Evolutionary conservation across 2,888 invertebrate species (phyloP).

Genomic region (Polyploca ridens): DNA sequence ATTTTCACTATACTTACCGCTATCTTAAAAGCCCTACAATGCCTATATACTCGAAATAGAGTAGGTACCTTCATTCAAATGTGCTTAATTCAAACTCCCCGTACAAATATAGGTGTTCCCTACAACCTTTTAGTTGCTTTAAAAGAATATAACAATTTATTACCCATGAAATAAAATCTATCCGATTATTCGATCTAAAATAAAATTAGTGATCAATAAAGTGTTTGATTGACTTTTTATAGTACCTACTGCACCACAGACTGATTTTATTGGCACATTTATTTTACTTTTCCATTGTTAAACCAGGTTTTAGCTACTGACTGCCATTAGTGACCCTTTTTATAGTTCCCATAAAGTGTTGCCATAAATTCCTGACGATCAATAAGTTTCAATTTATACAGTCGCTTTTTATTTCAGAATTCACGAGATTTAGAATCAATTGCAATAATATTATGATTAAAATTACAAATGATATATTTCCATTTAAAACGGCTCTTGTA

Average conservation of each 20-base stretch:
- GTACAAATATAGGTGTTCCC: background rate
- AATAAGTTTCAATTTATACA: conserved; percentile 20
- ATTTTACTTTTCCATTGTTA: conserved; percentile 35
- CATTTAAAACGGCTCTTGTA: too few species aligned
- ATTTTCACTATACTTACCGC: too few species aligned
- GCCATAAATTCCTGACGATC: conserved; percentile 37
- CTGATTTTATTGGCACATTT: conserved; percentile 29
- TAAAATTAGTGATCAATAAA: conserved; percentile 6
- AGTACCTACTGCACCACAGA: conserved; percentile 15
- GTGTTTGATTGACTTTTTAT: conserved; percentile 8
- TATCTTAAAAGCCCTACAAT: too few species aligned
- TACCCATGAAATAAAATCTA: background rate
- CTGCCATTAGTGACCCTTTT: conserved; percentile 24
- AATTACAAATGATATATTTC: too few species aligned
- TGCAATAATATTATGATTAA: background rate
- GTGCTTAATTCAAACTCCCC: too few species aligned
- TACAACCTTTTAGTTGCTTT: background rate
- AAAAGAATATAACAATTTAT: background rate
- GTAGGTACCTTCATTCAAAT: too few species aligned
- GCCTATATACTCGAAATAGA: too few species aligned
- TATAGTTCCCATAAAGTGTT: conserved; percentile 33
- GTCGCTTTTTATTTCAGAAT: background rate
- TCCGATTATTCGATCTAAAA: background rate
- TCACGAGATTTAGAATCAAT: background rate
- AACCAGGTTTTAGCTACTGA: conserved; percentile 28